Evolutionary conservation across 2,888 invertebrate species (phyloP), one percentile per base, ranked within the genome.

Genomic region (Junonia oenone): DNA sequence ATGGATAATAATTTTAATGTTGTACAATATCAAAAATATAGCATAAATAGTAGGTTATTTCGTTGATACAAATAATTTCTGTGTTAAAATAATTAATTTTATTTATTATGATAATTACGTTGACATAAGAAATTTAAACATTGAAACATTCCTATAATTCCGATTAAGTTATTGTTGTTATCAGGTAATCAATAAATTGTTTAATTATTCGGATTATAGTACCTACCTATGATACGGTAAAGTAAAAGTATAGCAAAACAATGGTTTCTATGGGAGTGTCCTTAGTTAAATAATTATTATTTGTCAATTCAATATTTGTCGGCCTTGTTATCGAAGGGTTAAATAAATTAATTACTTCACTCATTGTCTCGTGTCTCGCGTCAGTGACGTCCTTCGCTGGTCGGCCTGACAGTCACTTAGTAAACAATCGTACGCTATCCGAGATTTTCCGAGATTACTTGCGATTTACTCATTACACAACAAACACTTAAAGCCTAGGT

Each of bases 321-420:
- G 29, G 14, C 49, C 48, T 45, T 57, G 55, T 46, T 51, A 29
- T 48, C 46, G 57, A 59, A 56, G 53, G 59, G 55, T 57, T 40
- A 29, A 47, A 53, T 56, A 61, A 63, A 62, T 62, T 63, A 62
- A 58, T 63, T 66, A 61, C 66, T 65, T 71, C 69, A 68, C 68
- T 69, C 69, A 76, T 79, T 80, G 77, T 80, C 64, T 73, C 68
- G 75, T 75, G 81, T 76, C 68, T 73, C 80, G 80, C 83, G 76
- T 78, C 78, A 75, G 67, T 73, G 63, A 67, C 63, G 74, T 67
- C 84, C 84, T 81, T 82, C 63, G 52, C 45, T 19, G 22, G 13
- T 13, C 43, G 43, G 40, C 66, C 64, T 64, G 59, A 69, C 77
- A 76, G 63, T 77, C 73, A 65, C 71, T 68, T 61, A 45, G 56